Conservation (phyloP, 2,797 vertebrate species). For the Gadopsis marmoratus region DNA sequence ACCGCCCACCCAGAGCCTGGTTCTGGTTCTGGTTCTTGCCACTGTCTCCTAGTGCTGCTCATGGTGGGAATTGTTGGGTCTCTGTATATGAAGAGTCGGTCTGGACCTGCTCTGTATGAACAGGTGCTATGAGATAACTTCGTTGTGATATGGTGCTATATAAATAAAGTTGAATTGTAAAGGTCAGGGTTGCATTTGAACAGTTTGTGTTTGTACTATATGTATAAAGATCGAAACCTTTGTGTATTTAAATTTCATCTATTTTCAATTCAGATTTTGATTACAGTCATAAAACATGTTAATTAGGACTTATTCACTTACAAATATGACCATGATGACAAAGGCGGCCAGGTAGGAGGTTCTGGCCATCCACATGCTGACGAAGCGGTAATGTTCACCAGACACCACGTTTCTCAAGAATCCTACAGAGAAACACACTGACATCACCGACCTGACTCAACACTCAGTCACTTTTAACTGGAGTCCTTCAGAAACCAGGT, state of each 20-base stretch:
- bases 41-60: too few species aligned
- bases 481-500: not conserved
- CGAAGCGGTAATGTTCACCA: conserved; percentile 97
- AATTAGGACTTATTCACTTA: conserved; percentile 76
- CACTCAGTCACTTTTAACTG: not conserved
- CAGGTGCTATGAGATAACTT: too few species aligned
- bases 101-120: too few species aligned
- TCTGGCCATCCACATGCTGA: conserved; percentile 99
- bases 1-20: too few species aligned
- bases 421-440: conserved; percentile 79
- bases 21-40: too few species aligned
- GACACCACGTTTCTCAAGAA: conserved; percentile 97
- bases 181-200: too few species aligned
- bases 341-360: conserved; percentile 97
- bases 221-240: not conserved
- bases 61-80: too few species aligned
- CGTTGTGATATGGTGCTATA: too few species aligned
- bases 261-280: too few species aligned
- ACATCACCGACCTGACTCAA: not conserved
- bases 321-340: conserved; percentile 99
- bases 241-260: not conserved
- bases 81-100: too few species aligned
- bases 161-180: too few species aligned
- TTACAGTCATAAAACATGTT: not conserved
- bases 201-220: too few species aligned